phyloP scores from a whole-genome alignment of 2,113 vertebrate species.

The pig (Sus scrofa) region DNA sequence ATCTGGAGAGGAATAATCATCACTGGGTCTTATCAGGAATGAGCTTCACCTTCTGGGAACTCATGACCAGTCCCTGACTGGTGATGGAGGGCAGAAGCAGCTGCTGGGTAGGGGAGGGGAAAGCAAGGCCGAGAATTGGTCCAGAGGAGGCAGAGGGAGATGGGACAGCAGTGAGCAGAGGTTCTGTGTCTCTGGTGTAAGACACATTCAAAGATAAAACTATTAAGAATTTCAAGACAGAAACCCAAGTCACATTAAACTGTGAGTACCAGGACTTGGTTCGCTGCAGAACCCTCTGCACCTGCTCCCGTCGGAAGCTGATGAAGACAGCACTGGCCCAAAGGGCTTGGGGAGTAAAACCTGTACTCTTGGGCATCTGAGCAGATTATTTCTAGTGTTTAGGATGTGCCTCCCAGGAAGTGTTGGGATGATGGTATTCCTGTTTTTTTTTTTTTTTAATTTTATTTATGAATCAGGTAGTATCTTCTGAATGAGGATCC shows the following conservation, averaged over 20 bases:
- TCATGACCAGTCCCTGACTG: neutral
- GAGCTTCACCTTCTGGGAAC: neutral
- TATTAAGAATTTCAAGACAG: neutral
- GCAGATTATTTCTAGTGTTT: neutral
- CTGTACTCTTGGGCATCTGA: neutral
- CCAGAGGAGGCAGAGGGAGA: neutral
- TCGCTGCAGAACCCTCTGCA: neutral
- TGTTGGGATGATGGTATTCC: neutral
- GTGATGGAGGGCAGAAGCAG: neutral
- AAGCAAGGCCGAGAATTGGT: neutral
- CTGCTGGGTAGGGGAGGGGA: accelerated
- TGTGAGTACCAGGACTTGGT: accelerated
- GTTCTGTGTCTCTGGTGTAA: neutral
- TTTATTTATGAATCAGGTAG: neutral
- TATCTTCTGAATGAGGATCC: neutral
- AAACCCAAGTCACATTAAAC: neutral
- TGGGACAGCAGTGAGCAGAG: neutral
- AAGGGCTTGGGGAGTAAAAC: neutral
- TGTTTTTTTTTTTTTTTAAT: neutral
- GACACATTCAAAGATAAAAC: neutral
- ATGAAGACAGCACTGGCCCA: neutral
- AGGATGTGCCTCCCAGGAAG: neutral
- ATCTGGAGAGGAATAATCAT: accelerated
- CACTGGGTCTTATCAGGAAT: neutral
- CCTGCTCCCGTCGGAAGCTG: neutral